Percentiles rank a stretch among this genome's conserved stretches.
phyloP scores from a whole-genome alignment of 2,113 vertebrate genomes.

The Forbesichthys agassizii region DNA sequence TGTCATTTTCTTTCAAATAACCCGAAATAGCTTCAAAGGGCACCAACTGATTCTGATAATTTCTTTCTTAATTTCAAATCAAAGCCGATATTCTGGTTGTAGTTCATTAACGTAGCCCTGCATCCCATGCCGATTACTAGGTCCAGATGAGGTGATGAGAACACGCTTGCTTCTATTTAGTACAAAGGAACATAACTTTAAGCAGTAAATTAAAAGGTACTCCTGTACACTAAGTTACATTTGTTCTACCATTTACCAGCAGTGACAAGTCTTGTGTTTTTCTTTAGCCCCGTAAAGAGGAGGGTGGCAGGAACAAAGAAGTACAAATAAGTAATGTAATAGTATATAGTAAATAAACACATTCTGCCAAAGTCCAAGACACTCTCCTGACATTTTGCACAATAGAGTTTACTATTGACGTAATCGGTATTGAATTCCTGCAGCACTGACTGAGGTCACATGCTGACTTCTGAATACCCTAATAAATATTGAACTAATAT shows the following conservation, averaged over 20 bases:
- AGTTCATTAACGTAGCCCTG: slow-evolving; percentile 12
- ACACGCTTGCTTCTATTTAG: slow-evolving; percentile 32
- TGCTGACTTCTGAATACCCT: too few relatives aligned
- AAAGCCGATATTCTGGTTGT: background rate
- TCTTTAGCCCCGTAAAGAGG: too few relatives aligned
- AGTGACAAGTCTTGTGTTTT: slow-evolving; percentile 51
- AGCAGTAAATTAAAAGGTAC: background rate
- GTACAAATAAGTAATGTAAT: too few relatives aligned
- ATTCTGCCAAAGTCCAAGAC: too few relatives aligned
- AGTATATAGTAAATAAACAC: too few relatives aligned
- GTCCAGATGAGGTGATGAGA: slow-evolving; percentile 18
- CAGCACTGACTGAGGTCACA: too few relatives aligned
- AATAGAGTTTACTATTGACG: too few relatives aligned
- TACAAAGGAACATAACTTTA: slow-evolving; percentile 2
- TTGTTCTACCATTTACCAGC: slow-evolving; percentile 33
- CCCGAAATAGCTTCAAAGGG: slow-evolving; percentile 9
- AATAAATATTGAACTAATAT: too few relatives aligned
- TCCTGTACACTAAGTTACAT: slow-evolving; percentile 40
- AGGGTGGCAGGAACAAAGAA: too few relatives aligned
- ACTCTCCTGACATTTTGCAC: too few relatives aligned
- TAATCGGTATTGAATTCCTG: too few relatives aligned
- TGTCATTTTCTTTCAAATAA: background rate
- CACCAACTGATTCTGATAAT: slow-evolving; percentile 1
- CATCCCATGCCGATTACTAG: slow-evolving; percentile 9
- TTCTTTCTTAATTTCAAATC: background rate